Evolutionary conservation across 2,113 vertebrate species (phyloP).

Genomic region (Myodes glareolus): DNA sequence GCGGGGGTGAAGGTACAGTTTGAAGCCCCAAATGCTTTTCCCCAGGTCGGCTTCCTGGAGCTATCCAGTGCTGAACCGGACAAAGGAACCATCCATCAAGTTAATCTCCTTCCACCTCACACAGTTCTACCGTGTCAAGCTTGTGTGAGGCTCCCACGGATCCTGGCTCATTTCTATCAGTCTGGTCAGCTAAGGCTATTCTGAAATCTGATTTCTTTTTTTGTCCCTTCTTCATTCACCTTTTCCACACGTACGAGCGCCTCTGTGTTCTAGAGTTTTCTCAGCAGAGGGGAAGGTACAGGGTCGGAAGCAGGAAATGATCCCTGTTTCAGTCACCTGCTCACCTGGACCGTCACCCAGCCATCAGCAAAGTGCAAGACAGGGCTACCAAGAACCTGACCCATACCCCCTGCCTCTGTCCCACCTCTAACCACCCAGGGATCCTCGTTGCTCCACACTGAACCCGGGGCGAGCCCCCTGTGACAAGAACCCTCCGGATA

Average conservation of each 20-base stretch:
- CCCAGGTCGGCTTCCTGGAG: neutral
- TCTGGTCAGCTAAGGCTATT: neutral
- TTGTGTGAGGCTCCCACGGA: no score
- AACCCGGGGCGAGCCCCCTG: neutral
- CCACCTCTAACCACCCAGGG: neutral
- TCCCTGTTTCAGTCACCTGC: neutral
- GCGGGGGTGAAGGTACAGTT: rapidly evolving
- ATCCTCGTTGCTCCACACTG: neutral
- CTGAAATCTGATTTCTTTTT: neutral
- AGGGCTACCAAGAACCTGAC: neutral
- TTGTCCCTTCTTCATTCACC: neutral
- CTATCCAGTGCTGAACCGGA: neutral
- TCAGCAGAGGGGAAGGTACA: neutral
- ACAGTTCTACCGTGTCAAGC: neutral
- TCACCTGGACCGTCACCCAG: neutral
- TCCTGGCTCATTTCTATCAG: neutral
- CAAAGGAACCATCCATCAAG: rapidly evolving
- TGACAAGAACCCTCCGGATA: neutral
- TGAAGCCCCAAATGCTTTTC: neutral
- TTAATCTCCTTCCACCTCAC: no score
- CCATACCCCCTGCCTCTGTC: neutral
- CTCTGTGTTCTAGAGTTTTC: neutral
- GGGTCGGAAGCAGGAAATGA: neutral
- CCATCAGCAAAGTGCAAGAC: neutral
- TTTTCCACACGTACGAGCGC: neutral